Base-by-base conservation (phyloP, 53 echinoderm and acorn worm species). In the Stichopus horrens region DNA sequence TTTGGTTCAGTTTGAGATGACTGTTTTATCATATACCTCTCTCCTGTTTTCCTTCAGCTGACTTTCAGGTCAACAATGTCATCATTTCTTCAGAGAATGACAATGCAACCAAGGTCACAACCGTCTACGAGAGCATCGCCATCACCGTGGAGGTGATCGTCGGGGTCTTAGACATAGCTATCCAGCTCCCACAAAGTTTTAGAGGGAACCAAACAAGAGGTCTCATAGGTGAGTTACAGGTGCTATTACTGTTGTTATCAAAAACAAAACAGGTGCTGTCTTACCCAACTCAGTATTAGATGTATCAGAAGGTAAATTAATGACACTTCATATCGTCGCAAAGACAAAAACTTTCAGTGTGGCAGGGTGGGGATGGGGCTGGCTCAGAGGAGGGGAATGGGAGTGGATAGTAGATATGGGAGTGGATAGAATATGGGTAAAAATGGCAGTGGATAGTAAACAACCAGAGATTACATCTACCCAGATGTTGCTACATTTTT, bases 191-290 rank as follows among this genome's bases (percentile, higher is more conserved):
- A 5, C 22, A 75, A 74, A 19, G 53, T 9, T 88, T 71, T 56
- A 74, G 11, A 74, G 76, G 75, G 52, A 74, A 76, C 6, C 10
- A 5, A 10, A 88, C 88, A 53, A 54, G 54, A 55, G 88, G 88
- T 14, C 63, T 88, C 23, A 57, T 88, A 21, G 88, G 88, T 88
- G 37, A 88, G 63, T 22, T 56, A 83, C 16, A 11, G 4, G 6
- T n/a, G 9, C 77, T 1, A 74, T 4, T 13, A 0, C n/a, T 7
- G 6, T 74, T 16, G 8, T 74, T 4, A 21, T 74, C 7, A 74
- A 23, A 74, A 0, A 18, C 14, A 0, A 74, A 74, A 74, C 5
- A 14, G 67, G 1, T 18, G 11, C 11, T 1, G 0, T 14, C 67
- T 14, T 2, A 66, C 11, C 1, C 67, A 66, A 66, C 11, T 66